Percentiles rank a stretch among this genome's conserved stretches.
phyloP scores from a whole-genome alignment of 1,140 invertebrate genomes.

The Amyelois transitella region DNA sequence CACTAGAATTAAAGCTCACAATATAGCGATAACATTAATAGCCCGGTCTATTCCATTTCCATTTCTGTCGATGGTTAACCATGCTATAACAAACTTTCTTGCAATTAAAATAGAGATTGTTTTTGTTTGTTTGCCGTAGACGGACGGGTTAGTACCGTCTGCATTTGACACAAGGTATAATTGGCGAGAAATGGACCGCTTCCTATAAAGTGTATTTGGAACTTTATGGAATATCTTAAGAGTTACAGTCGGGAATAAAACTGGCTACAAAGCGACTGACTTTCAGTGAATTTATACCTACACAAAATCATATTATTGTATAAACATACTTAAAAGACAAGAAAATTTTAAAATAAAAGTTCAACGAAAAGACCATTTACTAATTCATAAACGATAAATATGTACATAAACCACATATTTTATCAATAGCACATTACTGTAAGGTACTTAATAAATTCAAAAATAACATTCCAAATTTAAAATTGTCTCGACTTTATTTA shows the following conservation, averaged over 20 bases:
- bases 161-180: constrained; percentile 40
- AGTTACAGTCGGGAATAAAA: constrained; percentile 8
- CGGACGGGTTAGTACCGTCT: constrained; percentile 19
- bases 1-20: constrained; percentile 23
- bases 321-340: too few species aligned
- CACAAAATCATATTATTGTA: too few species aligned
- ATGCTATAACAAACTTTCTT: neutral
- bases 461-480: neutral
- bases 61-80: constrained; percentile 14
- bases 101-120: constrained; percentile 7
- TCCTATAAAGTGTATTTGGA: constrained; percentile 20
- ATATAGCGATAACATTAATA: constrained; percentile 28
- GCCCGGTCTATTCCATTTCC: constrained; percentile 34
- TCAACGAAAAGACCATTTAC: too few species aligned
- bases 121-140: constrained; percentile 15
- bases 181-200: constrained; percentile 34
- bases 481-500: too few species aligned
- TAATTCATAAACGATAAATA: too few species aligned
- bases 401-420: too few species aligned
- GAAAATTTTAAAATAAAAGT: too few species aligned
- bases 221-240: constrained; percentile 13
- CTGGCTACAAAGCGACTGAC: neutral
- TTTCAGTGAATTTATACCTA: neutral
- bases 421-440: too few species aligned
- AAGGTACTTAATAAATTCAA: too few species aligned